Base-by-base conservation (phyloP, 2,888 invertebrate genomes). In the Panopea generosa region DNA sequence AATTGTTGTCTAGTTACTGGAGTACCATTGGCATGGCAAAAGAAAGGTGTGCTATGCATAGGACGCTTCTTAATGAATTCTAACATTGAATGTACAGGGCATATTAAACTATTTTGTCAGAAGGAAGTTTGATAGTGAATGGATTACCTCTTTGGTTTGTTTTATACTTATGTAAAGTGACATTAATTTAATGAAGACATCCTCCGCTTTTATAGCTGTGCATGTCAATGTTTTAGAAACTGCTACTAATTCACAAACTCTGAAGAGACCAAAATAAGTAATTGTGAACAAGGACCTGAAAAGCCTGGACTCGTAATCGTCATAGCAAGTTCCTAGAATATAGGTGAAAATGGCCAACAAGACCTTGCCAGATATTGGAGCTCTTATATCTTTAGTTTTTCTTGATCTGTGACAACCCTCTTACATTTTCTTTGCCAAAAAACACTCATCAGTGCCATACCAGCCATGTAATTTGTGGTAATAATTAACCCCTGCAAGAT, bases 1-100 rank as follows among this genome's bases (percentile, higher is more conserved):
- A 61, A 61, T 47, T 61, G 61, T 24, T 24, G 26, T n/a, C 61
- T 45, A 2, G 61, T 61, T 2, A 61, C 61, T 9, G 61, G 26
- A 7, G 26, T n/a, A 9, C 49, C n/a, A 47, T 45, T 26, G 14
- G 22, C 26, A 47, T 61, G 61, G 47, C 45, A 43, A 26, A 56
- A 56, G 14, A 56, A 56, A 14, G 33, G 27, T 14, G 29, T 29
- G 2, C n/a, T 6, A 9, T 14, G 14, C 6, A 14, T 24, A 9
- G 52, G 20, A 14, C 52, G 16, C 40, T 11, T 40, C 16, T 16
- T 16, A 7, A 53, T 4, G n/a, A 24, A 53, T 53, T 24, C n/a
- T 9, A 4, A 7, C 20, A 24, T 53, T 20, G 53, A 14, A 4
- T 24, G 7, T 9, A 53, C 53, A 9, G 53, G 53, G 53, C 53